Conservation (phyloP, 1,140 invertebrate species). For the Pemphigus obesinymphae region DNA sequence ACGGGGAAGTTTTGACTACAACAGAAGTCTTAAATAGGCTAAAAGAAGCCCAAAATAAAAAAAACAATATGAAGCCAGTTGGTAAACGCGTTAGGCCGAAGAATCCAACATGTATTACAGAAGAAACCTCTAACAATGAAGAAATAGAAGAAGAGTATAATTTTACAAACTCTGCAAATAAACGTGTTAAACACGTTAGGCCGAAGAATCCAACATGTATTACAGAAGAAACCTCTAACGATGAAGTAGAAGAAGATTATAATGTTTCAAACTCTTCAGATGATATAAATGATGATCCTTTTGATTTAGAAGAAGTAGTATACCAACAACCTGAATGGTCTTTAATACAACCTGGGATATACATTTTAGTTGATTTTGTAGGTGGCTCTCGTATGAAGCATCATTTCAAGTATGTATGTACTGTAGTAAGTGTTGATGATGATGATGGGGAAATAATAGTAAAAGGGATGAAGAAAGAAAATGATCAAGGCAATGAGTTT, state of each 20-base stretch:
- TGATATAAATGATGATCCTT: not conserved
- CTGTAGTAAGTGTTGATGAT: not conserved
- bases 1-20: not conserved
- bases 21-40: not conserved
- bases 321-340: not conserved
- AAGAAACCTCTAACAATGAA: not conserved
- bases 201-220: not conserved
- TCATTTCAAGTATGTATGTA: not conserved
- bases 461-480: not conserved
- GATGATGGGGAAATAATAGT: not conserved
- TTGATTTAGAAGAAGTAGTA: not conserved
- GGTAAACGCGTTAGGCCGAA: not conserved
- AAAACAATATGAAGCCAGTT: not conserved
- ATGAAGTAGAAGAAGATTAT: not conserved
- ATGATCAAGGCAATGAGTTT: not conserved
- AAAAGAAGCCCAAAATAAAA: not conserved
- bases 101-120: not conserved
- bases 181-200: not conserved
- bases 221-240: not conserved
- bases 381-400: not conserved
- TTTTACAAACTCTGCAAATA: not conserved
- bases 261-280: not conserved
- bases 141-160: not conserved
- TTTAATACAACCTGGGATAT: not conserved
- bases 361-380: not conserved